Percentiles rank a stretch among this genome's conserved stretches.
Conservation (phyloP, 2,113 vertebrate species). For the Forbesichthys papilliferus region DNA sequence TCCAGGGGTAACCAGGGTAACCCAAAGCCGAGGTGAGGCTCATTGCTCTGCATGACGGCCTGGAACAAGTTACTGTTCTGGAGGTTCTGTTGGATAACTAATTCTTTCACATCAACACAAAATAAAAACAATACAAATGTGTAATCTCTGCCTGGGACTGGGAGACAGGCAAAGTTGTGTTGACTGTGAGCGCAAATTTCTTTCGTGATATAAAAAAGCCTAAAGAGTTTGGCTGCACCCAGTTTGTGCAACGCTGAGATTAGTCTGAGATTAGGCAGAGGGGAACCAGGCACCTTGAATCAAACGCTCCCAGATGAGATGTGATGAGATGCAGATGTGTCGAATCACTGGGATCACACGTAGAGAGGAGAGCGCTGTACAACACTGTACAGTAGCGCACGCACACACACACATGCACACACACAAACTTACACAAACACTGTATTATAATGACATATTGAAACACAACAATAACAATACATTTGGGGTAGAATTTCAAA, state of each 20-base stretch:
- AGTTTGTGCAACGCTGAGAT: slow-evolving; percentile 58
- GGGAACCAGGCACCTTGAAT: slow-evolving; percentile 73
- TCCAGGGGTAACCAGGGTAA: slow-evolving; percentile 50
- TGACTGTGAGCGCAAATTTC: too few relatives aligned
- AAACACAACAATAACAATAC: neutral
- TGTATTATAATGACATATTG: neutral
- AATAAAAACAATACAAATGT: neutral
- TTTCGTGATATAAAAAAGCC: neutral
- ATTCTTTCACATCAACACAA: slow-evolving; percentile 43
- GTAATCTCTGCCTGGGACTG: slow-evolving; percentile 15
- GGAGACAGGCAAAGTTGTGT: neutral
- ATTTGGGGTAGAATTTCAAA: slow-evolving; percentile 30
- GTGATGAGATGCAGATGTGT: slow-evolving; percentile 75
- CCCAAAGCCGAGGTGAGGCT: slow-evolving; percentile 50
- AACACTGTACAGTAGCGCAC: neutral
- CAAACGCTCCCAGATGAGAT: slow-evolving; percentile 77
- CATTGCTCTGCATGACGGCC: slow-evolving; percentile 40
- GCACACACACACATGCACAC: neutral
- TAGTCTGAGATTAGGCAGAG: slow-evolving; percentile 68
- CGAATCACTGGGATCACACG: slow-evolving; percentile 45
- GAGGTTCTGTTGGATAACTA: slow-evolving; percentile 35
- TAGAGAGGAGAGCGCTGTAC: slow-evolving; percentile 9
- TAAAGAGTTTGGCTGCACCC: slow-evolving; percentile 27
- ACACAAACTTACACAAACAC: neutral
- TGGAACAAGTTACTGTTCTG: slow-evolving; percentile 51